A percentile compares a stretch with the other conserved stretches of the same genome.
These are phyloP conservation scores for Laothoe populi DNA, from an alignment of 2,888 invertebrate species.

Conservation along the genomic window DNA sequence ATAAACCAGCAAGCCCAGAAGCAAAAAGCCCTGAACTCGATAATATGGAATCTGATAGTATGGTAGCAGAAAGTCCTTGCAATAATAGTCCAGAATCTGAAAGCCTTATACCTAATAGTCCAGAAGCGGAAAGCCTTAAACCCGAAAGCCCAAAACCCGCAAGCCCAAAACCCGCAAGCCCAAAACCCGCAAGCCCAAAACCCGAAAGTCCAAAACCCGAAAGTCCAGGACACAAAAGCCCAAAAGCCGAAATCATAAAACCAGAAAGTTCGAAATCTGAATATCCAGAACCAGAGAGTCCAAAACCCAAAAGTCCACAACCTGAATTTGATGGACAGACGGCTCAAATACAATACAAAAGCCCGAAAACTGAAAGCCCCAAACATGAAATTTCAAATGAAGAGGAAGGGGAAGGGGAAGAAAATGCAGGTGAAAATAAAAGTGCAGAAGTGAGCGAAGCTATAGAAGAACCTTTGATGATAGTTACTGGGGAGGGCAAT, in stretches of 20 bases:
- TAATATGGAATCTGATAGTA: not conserved
- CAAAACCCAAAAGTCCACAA: not conserved
- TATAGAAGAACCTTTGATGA: constrained; percentile 90
- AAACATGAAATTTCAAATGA: not conserved
- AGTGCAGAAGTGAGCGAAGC: constrained; percentile 82
- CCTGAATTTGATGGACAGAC: no score
- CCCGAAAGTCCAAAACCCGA: not conserved
- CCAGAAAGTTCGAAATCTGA: not conserved
- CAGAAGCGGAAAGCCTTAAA: not conserved
- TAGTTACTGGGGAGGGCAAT: constrained; percentile 88
- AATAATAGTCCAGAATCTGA: not conserved
- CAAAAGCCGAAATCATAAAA: not conserved
- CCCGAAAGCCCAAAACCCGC: not conserved
- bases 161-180: not conserved
- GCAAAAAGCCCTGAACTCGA: not conserved
- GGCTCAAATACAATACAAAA: no score
- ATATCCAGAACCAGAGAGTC: not conserved
- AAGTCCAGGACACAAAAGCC: not conserved
- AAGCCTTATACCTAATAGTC: not conserved
- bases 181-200: not conserved
- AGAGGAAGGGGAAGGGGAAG: constrained; percentile 12
- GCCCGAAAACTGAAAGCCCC: not conserved
- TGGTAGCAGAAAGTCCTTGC: not conserved
- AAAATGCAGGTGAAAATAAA: constrained; percentile 12
- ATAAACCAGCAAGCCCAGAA: constrained; percentile 23